phyloP scores from a whole-genome alignment of 2,113 vertebrate genomes.

The Tapirus terrestris region DNA sequence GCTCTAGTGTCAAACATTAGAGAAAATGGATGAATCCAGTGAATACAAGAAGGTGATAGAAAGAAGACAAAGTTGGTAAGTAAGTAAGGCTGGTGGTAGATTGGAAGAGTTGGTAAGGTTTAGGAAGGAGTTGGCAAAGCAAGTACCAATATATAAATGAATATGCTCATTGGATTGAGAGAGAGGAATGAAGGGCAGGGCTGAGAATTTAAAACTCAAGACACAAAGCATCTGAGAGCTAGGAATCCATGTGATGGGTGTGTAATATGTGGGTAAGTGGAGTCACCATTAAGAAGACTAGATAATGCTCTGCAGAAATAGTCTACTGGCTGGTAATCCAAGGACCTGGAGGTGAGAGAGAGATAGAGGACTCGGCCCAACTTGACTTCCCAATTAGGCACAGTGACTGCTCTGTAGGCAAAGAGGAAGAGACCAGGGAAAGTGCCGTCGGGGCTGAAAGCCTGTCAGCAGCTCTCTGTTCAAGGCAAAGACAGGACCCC shows the following conservation, averaged over 20 bases:
- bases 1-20: neutral
- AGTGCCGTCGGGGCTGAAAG: too few species aligned
- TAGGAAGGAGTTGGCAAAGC: neutral
- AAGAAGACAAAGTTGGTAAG: neutral
- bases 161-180: neutral
- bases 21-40: neutral
- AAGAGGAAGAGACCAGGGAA: neutral
- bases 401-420: neutral
- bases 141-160: neutral
- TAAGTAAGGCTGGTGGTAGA: neutral
- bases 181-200: neutral
- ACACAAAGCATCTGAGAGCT: neutral
- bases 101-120: neutral
- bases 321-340: neutral
- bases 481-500: neutral
- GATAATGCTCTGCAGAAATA: neutral
- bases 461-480: neutral
- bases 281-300: neutral
- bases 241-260: rapidly evolving
- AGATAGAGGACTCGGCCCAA: neutral
- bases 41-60: neutral
- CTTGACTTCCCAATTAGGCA: neutral
- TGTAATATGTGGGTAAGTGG: neutral
- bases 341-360: neutral
- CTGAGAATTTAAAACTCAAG: neutral